These are phyloP conservation scores for Rhynchomys soricoides DNA, from an alignment of 2,113 vertebrate species.

Conservation along the genomic window DNA sequence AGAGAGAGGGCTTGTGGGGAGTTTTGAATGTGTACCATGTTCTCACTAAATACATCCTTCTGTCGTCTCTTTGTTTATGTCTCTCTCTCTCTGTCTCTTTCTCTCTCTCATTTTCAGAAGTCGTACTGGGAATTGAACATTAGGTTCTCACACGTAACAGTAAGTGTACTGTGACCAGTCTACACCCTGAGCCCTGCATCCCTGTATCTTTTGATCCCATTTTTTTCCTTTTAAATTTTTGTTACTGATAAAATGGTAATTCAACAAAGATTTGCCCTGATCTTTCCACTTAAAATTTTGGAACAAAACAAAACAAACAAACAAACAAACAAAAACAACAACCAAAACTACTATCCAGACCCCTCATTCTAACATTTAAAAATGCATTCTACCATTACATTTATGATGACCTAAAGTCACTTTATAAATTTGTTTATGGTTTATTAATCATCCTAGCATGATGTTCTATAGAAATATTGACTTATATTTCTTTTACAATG, in stretches of 20 bases:
- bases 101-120: background rate
- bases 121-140: too few relatives aligned
- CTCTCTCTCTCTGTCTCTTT: background rate
- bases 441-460: slow-evolving; percentile 9
- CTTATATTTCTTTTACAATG: background rate
- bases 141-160: background rate
- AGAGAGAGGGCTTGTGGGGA: background rate
- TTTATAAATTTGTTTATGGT: background rate
- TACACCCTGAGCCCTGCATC: background rate
- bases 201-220: background rate
- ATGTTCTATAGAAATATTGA: background rate
- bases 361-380: background rate
- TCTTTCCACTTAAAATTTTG: background rate
- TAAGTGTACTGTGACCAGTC: too few relatives aligned
- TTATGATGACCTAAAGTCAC: slow-evolving; percentile 7
- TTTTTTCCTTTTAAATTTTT: background rate
- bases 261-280: background rate
- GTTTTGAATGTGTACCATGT: background rate
- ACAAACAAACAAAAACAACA: too few relatives aligned
- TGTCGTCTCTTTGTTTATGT: too few relatives aligned
- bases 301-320: background rate
- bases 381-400: background rate
- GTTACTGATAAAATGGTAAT: slow-evolving; percentile 12
- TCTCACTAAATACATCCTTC: background rate
- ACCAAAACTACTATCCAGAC: background rate